Conservation (phyloP, 2,888 invertebrate species). For the Arctia plantaginis region DNA sequence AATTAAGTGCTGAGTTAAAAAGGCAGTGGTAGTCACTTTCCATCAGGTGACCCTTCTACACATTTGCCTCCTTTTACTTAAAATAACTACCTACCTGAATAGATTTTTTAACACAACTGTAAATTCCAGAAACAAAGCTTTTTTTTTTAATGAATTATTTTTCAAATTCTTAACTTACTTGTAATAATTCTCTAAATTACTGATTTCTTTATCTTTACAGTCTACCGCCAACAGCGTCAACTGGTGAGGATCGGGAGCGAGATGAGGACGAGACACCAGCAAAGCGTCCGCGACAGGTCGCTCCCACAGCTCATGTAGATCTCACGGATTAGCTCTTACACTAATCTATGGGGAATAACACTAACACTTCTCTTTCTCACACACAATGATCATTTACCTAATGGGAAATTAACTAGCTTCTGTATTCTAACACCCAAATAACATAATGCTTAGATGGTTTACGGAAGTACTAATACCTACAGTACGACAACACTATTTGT, state of each 20-base stretch:
- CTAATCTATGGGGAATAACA: conserved; percentile 1
- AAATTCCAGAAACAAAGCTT: not conserved
- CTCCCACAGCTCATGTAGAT: conserved; percentile 72
- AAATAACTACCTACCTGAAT: not conserved
- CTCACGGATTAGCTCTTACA: conserved; percentile 69
- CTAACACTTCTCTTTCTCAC: conserved; percentile 2
- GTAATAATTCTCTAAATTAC: not conserved
- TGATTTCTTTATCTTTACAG: conserved; percentile 54
- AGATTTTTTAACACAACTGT: not conserved
- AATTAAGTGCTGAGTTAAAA: no score
- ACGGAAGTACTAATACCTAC: not conserved
- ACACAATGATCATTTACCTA: not conserved
- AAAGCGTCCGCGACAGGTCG: conserved; percentile 85
- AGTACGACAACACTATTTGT: not conserved
- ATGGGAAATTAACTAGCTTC: conserved; percentile 3
- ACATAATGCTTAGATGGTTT: not conserved
- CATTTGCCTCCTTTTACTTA: no score
- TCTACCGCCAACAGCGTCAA: conserved; percentile 70
- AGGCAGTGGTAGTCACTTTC: no score
- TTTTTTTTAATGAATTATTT: not conserved
- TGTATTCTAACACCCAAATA: not conserved
- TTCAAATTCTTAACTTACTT: no score
- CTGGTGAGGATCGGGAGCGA: conserved; percentile 69
- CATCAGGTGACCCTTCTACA: no score
- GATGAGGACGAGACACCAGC: conserved; percentile 77